A percentile compares a stretch with the other conserved stretches of the same genome.
These are phyloP conservation scores for Xenus cinereus DNA, from an alignment of 2,113 vertebrate genomes.

Conservation along the genomic window DNA sequence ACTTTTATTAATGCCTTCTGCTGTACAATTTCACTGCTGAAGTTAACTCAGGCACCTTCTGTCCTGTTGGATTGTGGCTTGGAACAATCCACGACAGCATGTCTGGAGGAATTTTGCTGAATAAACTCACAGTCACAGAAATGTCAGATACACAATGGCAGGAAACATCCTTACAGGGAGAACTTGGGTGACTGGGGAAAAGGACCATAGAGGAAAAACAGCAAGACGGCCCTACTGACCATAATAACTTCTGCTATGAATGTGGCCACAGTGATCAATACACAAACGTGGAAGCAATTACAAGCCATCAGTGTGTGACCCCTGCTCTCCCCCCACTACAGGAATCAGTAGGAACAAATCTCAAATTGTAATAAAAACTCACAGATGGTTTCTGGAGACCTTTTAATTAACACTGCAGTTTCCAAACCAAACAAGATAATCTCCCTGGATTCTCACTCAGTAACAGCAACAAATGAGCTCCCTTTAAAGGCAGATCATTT, in stretches of 20 bases:
- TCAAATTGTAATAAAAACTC: background rate
- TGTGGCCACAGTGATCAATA: background rate
- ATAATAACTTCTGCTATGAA: background rate
- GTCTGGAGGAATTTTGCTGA: constrained; percentile 10
- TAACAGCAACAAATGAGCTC: background rate
- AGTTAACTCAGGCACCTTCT: constrained; percentile 31
- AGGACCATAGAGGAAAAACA: background rate
- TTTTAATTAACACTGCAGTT: background rate
- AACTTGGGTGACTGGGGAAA: background rate
- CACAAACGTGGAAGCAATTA: background rate
- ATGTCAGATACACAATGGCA: background rate
- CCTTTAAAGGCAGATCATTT: background rate
- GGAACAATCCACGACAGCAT: background rate
- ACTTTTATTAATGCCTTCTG: constrained; percentile 42
- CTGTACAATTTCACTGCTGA: constrained; percentile 15
- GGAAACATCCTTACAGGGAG: background rate
- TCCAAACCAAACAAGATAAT: background rate
- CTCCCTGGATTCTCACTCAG: background rate
- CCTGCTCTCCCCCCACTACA: background rate
- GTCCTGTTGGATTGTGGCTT: constrained; percentile 20
- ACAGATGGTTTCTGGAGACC: background rate
- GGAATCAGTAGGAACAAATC: background rate
- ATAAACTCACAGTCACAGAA: background rate
- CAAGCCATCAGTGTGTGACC: background rate
- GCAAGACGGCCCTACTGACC: background rate